These are phyloP conservation scores for Anguilla pacifica DNA, from an alignment of 2,797 vertebrate genomes.

Conservation along the genomic window DNA sequence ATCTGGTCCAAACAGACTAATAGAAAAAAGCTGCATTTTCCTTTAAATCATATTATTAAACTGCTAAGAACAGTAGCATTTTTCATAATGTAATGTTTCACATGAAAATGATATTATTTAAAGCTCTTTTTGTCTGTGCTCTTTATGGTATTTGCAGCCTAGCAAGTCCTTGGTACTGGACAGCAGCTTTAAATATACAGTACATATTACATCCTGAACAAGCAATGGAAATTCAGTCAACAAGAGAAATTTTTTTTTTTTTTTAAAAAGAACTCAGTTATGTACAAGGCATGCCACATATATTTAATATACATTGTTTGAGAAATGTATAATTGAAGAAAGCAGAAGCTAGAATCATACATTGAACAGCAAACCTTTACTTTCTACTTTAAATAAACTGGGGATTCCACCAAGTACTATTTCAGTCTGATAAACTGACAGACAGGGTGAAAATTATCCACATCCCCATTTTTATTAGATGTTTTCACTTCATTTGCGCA, in stretches of 20 bases:
- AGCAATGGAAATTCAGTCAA: background rate
- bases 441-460: background rate
- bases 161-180: background rate
- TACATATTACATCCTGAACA: background rate
- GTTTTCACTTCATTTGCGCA: background rate
- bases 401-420: background rate
- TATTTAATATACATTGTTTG: no score
- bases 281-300: background rate
- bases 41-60: background rate
- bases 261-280: background rate
- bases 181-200: background rate
- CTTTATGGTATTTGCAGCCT: background rate
- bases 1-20: background rate
- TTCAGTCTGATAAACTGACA: background rate
- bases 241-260: background rate
- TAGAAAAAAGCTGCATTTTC: background rate
- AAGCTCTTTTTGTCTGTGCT: background rate
- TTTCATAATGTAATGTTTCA: background rate
- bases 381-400: background rate
- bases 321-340: background rate
- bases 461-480: background rate
- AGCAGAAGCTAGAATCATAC: background rate
- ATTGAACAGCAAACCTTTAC: background rate
- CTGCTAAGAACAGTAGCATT: no score
- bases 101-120: background rate